Percentiles rank a stretch among this genome's conserved stretches.
phyloP scores from a whole-genome alignment of 2,888 invertebrate genomes.

The Sicus ferrugineus region DNA sequence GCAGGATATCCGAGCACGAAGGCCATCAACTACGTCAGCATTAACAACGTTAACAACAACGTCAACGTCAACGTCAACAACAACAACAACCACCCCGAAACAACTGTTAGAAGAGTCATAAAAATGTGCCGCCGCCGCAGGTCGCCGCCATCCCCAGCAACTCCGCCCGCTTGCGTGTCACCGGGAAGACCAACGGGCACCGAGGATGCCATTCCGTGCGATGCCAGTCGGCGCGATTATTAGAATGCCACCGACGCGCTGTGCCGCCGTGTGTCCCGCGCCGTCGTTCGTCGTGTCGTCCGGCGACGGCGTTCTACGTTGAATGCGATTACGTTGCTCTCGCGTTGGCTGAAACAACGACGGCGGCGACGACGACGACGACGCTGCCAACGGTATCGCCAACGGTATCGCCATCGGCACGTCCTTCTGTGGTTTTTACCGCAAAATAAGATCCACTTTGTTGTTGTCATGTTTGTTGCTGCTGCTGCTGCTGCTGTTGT shows the following conservation, averaged over 20 bases:
- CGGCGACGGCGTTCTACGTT: too few relatives aligned
- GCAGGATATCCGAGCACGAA: conserved; percentile 50
- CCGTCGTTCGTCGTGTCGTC: neutral
- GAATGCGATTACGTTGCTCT: neutral
- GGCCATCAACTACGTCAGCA: neutral
- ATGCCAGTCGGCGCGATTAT: conserved; percentile 58
- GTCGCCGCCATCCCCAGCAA: too few relatives aligned
- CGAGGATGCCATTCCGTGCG: too few relatives aligned
- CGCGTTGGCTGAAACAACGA: neutral
- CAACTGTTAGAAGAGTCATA: neutral
- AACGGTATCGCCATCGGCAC: neutral
- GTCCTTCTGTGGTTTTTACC: neutral
- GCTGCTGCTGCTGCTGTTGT: neutral
- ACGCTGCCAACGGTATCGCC: too few relatives aligned
- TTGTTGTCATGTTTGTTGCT: neutral
- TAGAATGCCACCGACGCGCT: conserved; percentile 53
- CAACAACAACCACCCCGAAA: neutral
- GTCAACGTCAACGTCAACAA: neutral
- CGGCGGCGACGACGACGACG: too few relatives aligned
- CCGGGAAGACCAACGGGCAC: too few relatives aligned
- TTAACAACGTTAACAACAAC: neutral
- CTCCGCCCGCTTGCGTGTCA: too few relatives aligned
- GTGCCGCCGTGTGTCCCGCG: neutral
- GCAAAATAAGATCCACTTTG: neutral
- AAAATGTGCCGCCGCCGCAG: too few relatives aligned